phyloP scores from a whole-genome alignment of 2,888 invertebrate species.

The Tyria jacobaeae region DNA sequence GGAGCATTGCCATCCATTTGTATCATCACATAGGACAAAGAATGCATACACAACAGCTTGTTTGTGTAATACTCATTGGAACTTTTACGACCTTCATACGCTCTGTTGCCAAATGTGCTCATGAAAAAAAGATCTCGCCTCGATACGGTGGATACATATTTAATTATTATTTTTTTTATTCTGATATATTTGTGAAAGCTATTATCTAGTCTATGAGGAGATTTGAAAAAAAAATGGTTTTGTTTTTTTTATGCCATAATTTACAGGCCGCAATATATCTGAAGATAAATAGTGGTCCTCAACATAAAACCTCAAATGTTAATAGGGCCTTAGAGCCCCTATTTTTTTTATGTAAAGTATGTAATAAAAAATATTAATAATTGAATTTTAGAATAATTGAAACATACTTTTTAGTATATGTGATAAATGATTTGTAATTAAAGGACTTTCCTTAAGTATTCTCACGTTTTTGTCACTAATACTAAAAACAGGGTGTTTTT shows the following conservation, averaged over 20 bases:
- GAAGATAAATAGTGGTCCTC: neutral
- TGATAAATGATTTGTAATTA: no score
- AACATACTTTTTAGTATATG: no score
- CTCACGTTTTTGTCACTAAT: no score
- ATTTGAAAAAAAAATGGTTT: slow-evolving; percentile 35
- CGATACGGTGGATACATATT: slow-evolving; percentile 65
- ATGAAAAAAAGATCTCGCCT: slow-evolving; percentile 70
- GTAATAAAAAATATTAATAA: no score
- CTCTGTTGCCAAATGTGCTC: slow-evolving; percentile 73
- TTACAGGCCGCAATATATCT: neutral
- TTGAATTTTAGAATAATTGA: no score
- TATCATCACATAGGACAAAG: slow-evolving; percentile 10
- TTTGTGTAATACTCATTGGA: slow-evolving; percentile 66
- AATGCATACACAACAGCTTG: slow-evolving; percentile 39
- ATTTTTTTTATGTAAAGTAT: no score
- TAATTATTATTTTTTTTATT: slow-evolving; percentile 66
- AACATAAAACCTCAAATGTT: neutral
- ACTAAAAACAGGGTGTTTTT: no score
- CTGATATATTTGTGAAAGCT: slow-evolving; percentile 50
- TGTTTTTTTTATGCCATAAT: slow-evolving; percentile 7
- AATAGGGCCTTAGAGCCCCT: no score
- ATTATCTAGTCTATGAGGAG: slow-evolving; percentile 54
- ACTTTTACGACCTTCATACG: slow-evolving; percentile 64
- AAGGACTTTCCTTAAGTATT: no score
- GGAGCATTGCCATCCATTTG: neutral